Evolutionary conservation across 2,797 vertebrate species (phyloP).

Genomic region (Helicolenus hilgendorfi): DNA sequence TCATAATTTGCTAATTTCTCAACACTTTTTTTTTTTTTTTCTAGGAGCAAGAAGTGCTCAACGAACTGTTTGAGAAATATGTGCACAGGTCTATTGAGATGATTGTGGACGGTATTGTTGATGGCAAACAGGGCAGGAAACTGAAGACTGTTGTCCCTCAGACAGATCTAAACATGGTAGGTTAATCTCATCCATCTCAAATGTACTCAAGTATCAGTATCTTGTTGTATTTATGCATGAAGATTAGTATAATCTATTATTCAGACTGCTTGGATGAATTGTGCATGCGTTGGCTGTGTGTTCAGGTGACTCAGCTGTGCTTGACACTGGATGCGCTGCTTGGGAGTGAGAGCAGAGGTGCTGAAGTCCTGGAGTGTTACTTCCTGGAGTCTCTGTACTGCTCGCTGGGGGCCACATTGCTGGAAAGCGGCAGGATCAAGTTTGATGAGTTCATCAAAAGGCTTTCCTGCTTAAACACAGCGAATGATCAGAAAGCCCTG

Average conservation of each 20-base stretch:
- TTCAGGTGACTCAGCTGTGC: conserved; percentile 94
- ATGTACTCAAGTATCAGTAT: background rate
- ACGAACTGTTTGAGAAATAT: conserved; percentile 95
- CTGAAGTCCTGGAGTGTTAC: conserved; percentile 92
- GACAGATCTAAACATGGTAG: conserved; percentile 98
- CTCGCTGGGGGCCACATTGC: conserved; percentile 93
- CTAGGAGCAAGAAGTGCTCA: conserved; percentile 88
- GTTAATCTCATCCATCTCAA: conserved; percentile 28
- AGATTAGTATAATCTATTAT: background rate
- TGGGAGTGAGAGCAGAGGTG: conserved; percentile 80
- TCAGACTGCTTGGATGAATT: background rate
- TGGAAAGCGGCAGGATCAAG: conserved; percentile 88
- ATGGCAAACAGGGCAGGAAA: conserved; percentile 92
- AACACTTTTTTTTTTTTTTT: conserved; percentile 18
- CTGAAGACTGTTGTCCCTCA: conserved; percentile 95
- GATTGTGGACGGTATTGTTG: conserved; percentile 94
- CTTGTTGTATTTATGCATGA: background rate
- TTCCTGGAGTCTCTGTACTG: conserved; percentile 97
- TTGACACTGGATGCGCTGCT: conserved; percentile 93
- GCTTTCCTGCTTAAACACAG: conserved; percentile 88
- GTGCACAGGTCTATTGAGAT: conserved; percentile 93
- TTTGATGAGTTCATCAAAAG: conserved; percentile 95
- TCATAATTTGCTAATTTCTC: background rate
- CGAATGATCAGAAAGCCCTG: conserved; percentile 82
- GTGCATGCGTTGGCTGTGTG: conserved; percentile 5